Evolutionary conservation across 2,797 vertebrate species (phyloP).

Genomic region (Mormyrops boulengeri): DNA sequence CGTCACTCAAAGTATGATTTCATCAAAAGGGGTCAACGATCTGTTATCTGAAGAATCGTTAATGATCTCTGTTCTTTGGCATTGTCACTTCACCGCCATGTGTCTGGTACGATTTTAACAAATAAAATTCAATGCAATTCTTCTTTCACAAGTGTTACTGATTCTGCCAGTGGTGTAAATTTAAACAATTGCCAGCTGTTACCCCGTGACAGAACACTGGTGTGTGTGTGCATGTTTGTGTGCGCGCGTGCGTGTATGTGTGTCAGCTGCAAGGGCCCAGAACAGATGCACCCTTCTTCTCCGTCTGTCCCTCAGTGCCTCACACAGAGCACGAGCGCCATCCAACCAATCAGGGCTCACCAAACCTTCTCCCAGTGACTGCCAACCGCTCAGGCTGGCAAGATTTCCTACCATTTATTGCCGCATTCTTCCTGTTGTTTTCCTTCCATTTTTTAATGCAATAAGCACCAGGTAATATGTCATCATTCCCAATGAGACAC

Average conservation of each 20-base stretch:
- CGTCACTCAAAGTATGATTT: slow-evolving; percentile 7
- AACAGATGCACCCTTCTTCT: neutral
- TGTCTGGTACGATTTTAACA: slow-evolving; percentile 8
- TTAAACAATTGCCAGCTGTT: neutral
- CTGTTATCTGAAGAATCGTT: neutral
- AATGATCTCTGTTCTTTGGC: neutral
- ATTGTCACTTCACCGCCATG: neutral
- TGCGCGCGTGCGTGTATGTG: neutral
- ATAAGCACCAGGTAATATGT: neutral
- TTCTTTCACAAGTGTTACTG: slow-evolving; percentile 8
- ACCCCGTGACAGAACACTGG: neutral
- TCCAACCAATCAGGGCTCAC: slow-evolving; percentile 9
- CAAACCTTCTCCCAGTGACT: neutral
- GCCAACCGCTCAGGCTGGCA: neutral
- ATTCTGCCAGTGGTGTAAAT: neutral
- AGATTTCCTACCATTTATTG: neutral
- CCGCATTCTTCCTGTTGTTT: neutral
- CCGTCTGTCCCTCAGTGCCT: neutral
- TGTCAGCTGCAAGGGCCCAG: neutral
- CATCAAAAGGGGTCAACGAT: neutral
- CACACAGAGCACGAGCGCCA: neutral
- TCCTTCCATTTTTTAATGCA: neutral
- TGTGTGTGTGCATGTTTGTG: neutral
- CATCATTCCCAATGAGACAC: neutral
- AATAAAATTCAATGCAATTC: neutral